Conservation (phyloP, 2,113 vertebrate species). For the Thalassarche chlororhynchos region DNA sequence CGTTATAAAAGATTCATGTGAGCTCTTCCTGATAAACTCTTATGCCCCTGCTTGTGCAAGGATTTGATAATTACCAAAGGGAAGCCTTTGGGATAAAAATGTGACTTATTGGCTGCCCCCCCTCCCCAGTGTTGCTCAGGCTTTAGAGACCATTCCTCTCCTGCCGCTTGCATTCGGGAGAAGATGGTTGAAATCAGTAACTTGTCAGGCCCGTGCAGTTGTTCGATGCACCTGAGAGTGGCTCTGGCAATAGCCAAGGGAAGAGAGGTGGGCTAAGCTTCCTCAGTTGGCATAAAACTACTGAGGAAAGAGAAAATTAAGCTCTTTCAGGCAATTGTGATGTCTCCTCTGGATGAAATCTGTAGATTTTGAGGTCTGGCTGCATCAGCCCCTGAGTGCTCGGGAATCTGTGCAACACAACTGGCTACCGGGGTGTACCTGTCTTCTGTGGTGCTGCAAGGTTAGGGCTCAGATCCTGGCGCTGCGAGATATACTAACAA, state of each 20-base stretch:
- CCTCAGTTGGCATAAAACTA: not conserved
- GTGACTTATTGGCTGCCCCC: not conserved
- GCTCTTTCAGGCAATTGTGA: not conserved
- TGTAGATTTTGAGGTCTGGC: not conserved
- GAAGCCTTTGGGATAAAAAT: not conserved
- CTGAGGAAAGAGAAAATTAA: not conserved
- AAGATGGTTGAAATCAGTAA: not conserved
- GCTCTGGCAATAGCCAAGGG: not conserved
- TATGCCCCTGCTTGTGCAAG: not conserved
- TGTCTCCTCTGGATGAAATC: not conserved
- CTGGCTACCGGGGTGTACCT: accelerated
- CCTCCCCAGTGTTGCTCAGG: accelerated
- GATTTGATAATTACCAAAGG: not conserved
- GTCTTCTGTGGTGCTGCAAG: not conserved
- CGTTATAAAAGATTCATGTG: not conserved
- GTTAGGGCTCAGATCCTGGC: not conserved
- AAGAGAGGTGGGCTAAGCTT: not conserved
- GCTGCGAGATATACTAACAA: not conserved
- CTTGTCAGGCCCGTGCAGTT: accelerated
- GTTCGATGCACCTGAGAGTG: not conserved
- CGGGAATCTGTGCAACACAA: accelerated
- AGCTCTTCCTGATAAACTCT: not conserved
- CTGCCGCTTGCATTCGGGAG: not conserved
- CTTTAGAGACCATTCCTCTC: not conserved
- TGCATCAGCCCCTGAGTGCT: not conserved